Percentiles rank a stretch among this genome's conserved stretches.
Conservation (phyloP, 1,140 invertebrate genomes). For the Lepidostoma basale region DNA sequence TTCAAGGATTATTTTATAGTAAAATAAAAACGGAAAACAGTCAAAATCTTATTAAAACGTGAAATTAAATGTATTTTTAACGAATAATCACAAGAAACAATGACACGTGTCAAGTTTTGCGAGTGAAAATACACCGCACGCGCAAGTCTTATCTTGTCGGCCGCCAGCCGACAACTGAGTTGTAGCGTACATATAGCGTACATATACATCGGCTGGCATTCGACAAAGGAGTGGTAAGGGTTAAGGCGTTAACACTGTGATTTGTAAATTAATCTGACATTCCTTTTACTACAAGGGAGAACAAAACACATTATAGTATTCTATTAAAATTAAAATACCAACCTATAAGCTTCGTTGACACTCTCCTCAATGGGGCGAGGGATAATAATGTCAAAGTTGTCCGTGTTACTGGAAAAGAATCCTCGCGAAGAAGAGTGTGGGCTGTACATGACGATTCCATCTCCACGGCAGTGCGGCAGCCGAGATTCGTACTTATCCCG, state of each 20-base stretch:
- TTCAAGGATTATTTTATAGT: too few relatives aligned
- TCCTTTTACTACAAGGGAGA: background rate
- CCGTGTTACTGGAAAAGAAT: slow-evolving; percentile 14
- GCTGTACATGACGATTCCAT: slow-evolving; percentile 34
- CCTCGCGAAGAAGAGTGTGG: slow-evolving; percentile 3
- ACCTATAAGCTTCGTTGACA: slow-evolving; percentile 33
- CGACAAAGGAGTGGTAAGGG: too few relatives aligned
- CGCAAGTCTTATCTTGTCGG: too few relatives aligned
- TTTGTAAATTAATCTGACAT: background rate
- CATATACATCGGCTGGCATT: too few relatives aligned
- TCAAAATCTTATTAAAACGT: too few relatives aligned
- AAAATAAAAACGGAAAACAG: too few relatives aligned
- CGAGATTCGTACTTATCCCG: slow-evolving; percentile 28
- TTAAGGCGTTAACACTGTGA: background rate
- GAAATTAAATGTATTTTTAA: too few relatives aligned
- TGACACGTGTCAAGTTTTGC: too few relatives aligned
- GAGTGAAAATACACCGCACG: too few relatives aligned
- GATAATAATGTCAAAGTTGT: slow-evolving; percentile 28
- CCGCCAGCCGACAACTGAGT: too few relatives aligned
- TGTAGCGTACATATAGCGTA: too few relatives aligned
- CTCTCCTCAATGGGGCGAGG: slow-evolving; percentile 14
- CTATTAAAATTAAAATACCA: background rate
- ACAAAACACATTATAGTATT: background rate
- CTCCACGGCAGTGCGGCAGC: slow-evolving; percentile 4
- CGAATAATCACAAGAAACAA: too few relatives aligned